Conservation (phyloP, 2,113 vertebrate genomes). For the Falcunculus frontatus region DNA sequence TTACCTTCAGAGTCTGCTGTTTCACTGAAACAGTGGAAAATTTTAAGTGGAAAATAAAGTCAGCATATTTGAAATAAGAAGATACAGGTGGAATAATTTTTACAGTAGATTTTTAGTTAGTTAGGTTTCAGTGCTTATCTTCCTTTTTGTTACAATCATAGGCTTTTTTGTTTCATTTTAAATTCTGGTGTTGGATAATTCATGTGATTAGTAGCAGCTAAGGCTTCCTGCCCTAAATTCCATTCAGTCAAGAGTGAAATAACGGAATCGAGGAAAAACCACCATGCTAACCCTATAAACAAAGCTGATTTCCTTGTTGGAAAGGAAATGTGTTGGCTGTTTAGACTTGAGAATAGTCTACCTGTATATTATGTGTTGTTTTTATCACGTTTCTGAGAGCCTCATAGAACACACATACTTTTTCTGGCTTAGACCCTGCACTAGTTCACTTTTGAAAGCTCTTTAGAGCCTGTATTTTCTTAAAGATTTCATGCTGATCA, state of each 20-base stretch:
- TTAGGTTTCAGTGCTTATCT: neutral
- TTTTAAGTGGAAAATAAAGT: neutral
- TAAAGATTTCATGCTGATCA: neutral
- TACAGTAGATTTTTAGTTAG: neutral
- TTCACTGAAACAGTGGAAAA: neutral
- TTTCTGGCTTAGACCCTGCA: neutral
- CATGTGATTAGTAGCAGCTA: neutral
- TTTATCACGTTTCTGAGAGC: neutral
- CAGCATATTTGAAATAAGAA: neutral
- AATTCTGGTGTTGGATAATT: neutral
- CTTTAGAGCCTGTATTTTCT: neutral
- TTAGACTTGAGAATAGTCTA: neutral
- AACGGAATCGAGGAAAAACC: rapidly evolving
- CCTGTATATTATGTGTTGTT: neutral
- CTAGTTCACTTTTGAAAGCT: neutral
- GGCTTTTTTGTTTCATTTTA: neutral
- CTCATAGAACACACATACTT: neutral
- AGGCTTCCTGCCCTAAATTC: neutral
- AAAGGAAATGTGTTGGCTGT: neutral
- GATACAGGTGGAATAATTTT: neutral
- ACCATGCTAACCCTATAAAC: neutral
- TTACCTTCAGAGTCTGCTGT: neutral
- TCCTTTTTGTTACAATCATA: neutral
- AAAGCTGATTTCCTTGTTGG: neutral
- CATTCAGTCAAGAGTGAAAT: neutral